Evolutionary conservation across 2,113 vertebrate genomes (phyloP).

Genomic region (Dunckerocampus dactyliophorus): DNA sequence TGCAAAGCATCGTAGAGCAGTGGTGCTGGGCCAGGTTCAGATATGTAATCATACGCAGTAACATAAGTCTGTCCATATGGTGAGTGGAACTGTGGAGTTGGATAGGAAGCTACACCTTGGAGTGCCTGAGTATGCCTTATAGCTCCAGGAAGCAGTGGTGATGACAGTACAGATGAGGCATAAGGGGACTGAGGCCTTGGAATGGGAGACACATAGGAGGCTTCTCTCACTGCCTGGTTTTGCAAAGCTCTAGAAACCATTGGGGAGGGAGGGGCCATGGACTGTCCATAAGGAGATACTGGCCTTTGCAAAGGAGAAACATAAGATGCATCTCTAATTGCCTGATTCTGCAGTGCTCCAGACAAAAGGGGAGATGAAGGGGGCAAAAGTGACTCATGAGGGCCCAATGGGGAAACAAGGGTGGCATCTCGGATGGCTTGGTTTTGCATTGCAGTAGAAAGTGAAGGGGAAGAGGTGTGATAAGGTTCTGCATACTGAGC

Average conservation of each 20-base stretch:
- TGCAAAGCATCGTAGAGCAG: conserved; percentile 68
- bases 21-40: conserved; percentile 63
- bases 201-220: conserved; percentile 53
- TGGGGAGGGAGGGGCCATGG: conserved; percentile 44
- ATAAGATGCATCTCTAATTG: conserved; percentile 18
- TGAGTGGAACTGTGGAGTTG: conserved; percentile 43
- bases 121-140: conserved; percentile 61
- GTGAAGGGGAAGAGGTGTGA: conserved; percentile 31
- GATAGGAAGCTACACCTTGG: conserved; percentile 52
- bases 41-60: conserved; percentile 65
- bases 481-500: conserved; percentile 29
- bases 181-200: conserved; percentile 56
- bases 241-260: conserved; percentile 56
- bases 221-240: conserved; percentile 48
- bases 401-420: conserved; percentile 30
- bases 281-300: conserved; percentile 42
- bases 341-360: conserved; percentile 23
- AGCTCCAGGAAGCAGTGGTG: conserved; percentile 62
- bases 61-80: conserved; percentile 66
- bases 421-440: conserved; percentile 48
- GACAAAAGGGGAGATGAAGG: conserved; percentile 26
- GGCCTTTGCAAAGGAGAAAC: conserved; percentile 40
- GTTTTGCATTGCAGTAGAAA: conserved; percentile 57
- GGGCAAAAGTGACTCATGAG: conserved; percentile 13
- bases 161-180: conserved; percentile 40